Evolutionary conservation across 2,888 invertebrate genomes (phyloP), one percentile per base, ranked within the genome.

Genomic region (Heliconius ismenius): DNA sequence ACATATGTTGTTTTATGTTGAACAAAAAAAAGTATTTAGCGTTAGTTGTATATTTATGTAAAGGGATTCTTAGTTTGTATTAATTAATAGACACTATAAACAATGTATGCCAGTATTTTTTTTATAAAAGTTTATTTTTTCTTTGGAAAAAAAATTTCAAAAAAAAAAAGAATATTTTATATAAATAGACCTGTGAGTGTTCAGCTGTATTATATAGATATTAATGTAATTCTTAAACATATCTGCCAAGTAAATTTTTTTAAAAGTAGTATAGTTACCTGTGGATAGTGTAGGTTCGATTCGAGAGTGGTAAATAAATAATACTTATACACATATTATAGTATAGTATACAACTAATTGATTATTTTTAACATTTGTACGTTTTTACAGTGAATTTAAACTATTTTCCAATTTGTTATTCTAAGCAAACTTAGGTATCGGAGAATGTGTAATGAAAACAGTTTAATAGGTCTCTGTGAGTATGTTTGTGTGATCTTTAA

Each of bases 231-330:
- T 60, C 64, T 60, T 58, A 65, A 83, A 88, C 88, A 88, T 88
- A 88, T 88, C 88, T 87, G 88, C 88, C 88, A 88, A 87, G 81
- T 85, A 84, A 84, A 88, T 87, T 87, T 76, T 81, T 86, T 87
- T 86, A 85, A 62, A 84, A 75, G 80, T 87, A 85, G 81, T 76
- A 84, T 90, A 90, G 90, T 88, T 89, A 88, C 89, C 89, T 86
- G 74, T 85, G 83, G 79, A 81, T 81, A 60, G 74, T 65, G 58
- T 65, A 78, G 69, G 63, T 26, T 65, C 36, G 64, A 65, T 36
- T 32, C 36, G 36, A 65, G 68, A 60, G n/a, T n/a, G 24, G 28
- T 58, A 13, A n/a, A n/a, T 58, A 58, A n/a, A 58, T 60, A 60
- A 24, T 62, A 62, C 6, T 26, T 15, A 26, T 62, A 26, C 15